Conservation (phyloP, 2,113 vertebrate genomes). For the Paedocypris sp. region DNA sequence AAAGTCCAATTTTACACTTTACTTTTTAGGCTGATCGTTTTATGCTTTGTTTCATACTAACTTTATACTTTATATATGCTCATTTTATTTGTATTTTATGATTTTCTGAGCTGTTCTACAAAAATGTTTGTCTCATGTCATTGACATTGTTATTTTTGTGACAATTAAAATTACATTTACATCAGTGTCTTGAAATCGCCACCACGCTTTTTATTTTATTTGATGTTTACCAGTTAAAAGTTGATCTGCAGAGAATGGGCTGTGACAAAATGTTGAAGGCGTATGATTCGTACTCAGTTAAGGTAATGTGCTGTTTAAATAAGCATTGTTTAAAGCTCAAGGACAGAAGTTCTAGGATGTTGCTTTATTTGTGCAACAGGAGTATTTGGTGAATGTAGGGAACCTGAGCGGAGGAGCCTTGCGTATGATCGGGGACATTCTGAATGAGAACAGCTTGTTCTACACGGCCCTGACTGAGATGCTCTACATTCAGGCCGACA, state of each 20-base stretch:
- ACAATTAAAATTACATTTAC: too few species aligned
- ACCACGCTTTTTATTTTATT: not conserved
- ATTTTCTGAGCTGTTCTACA: too few species aligned
- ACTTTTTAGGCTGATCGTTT: too few species aligned
- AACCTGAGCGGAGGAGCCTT: slow-evolving; percentile 58
- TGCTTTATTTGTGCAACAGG: slow-evolving; percentile 41
- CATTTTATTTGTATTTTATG: too few species aligned
- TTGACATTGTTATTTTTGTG: too few species aligned
- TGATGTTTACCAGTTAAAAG: slow-evolving; percentile 45
- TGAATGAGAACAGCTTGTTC: slow-evolving; percentile 65
- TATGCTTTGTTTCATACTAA: too few species aligned
- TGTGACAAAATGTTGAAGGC: slow-evolving; percentile 51
- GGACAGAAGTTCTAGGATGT: not conserved
- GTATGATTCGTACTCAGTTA: slow-evolving; percentile 64
- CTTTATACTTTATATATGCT: too few species aligned
- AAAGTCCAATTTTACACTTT: too few species aligned
- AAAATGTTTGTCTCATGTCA: too few species aligned
- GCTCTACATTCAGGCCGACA: slow-evolving; percentile 57
- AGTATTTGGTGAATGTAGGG: slow-evolving; percentile 60
- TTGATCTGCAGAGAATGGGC: slow-evolving; percentile 49
- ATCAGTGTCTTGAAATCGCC: too few species aligned
- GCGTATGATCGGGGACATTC: slow-evolving; percentile 64
- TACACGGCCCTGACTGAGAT: slow-evolving; percentile 56
- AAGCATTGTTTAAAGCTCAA: not conserved
- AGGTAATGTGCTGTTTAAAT: slow-evolving; percentile 43